Evolutionary conservation across 2,888 invertebrate species (phyloP), one percentile per base, ranked within the genome.

Genomic region (Calameuta filiformis): DNA sequence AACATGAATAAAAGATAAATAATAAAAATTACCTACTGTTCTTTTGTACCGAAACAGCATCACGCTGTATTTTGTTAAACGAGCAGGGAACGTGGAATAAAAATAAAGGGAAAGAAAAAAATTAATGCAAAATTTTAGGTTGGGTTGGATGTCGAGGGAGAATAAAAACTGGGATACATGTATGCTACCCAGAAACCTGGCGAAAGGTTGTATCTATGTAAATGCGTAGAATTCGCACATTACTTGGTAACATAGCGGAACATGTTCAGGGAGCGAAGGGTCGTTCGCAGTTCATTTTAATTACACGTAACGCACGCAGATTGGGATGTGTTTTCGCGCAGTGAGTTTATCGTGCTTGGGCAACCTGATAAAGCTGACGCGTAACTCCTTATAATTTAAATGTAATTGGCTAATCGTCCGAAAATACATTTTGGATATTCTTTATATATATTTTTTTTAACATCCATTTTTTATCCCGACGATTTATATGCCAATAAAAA

Each of bases 211-310:
- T 56, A 56, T 23, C 56, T 56, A 56, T 56, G 56, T 56, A 56
- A 56, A 56, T 56, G 56, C 56, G 23, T 56, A 15, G 56, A 56
- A 56, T 56, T 56, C 56, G 56, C 56, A 56, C 56, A 9, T 56
- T 56, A 56, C 56, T 56, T 56, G 56, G 9, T 56, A 56, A 56
- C 56, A 23, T 23, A 2, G 56, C 56, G 56, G 56, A 56, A 56
- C 56, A 56, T 56, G 56, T 56, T n/a, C 40, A 73, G 56, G n/a
- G 68, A 75, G 56, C 56, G 35, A 40, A 78, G 35, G 34, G 73
- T 34, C 73, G 73, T 34, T 73, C 56, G 34, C n/a, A 73, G 56
- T 56, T 56, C 56, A 56, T 56, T 56, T 56, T 56, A 56, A 56
- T 56, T 56, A 56, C 56, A 56, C 56, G 23, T 23, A 56, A 56